A percentile compares a stretch with the other conserved stretches of the same genome.
Evolutionary conservation across 2,888 invertebrate genomes (phyloP).

Genomic region (Agrotis exclamationis): DNA sequence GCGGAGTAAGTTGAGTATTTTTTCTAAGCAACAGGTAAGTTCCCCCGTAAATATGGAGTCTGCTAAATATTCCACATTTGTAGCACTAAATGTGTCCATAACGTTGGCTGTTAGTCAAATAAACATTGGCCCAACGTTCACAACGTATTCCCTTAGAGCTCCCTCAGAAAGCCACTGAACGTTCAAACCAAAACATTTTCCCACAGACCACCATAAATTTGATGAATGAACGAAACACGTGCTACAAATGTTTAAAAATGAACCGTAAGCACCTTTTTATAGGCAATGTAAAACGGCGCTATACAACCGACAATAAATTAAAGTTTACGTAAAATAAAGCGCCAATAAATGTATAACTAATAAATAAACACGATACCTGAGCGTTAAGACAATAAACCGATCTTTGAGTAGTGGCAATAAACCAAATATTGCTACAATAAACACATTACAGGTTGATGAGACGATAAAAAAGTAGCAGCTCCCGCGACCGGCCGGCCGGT

Average conservation of each 20-base stretch:
- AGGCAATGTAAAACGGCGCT: slow-evolving; percentile 90
- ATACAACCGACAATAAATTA: slow-evolving; percentile 90
- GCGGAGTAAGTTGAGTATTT: not conserved
- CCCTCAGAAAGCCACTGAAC: slow-evolving; percentile 72
- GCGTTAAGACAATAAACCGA: slow-evolving; percentile 89
- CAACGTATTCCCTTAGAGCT: slow-evolving; percentile 65
- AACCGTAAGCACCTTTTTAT: slow-evolving; percentile 90
- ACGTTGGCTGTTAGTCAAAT: slow-evolving; percentile 67
- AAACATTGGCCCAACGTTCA: slow-evolving; percentile 63
- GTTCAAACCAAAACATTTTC: slow-evolving; percentile 87
- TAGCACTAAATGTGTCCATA: slow-evolving; percentile 61
- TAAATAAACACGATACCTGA: slow-evolving; percentile 91
- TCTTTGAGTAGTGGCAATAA: slow-evolving; percentile 89
- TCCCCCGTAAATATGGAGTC: slow-evolving; percentile 13
- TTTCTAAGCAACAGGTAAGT: slow-evolving; percentile 55
- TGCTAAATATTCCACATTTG: slow-evolving; percentile 39
- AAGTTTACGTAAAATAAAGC: slow-evolving; percentile 91
- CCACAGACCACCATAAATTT: slow-evolving; percentile 90
- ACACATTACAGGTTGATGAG: slow-evolving; percentile 89
- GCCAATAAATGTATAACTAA: slow-evolving; percentile 91
- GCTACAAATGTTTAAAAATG: slow-evolving; percentile 90
- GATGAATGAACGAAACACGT: slow-evolving; percentile 91
- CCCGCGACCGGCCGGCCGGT: slow-evolving; percentile 59
- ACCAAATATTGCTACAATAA: slow-evolving; percentile 91
- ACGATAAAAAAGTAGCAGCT: slow-evolving; percentile 81